phyloP scores from a whole-genome alignment of 30 jellyfish, hydroid and myxozoan genomes.

The Pseudorhiza aurosa region DNA sequence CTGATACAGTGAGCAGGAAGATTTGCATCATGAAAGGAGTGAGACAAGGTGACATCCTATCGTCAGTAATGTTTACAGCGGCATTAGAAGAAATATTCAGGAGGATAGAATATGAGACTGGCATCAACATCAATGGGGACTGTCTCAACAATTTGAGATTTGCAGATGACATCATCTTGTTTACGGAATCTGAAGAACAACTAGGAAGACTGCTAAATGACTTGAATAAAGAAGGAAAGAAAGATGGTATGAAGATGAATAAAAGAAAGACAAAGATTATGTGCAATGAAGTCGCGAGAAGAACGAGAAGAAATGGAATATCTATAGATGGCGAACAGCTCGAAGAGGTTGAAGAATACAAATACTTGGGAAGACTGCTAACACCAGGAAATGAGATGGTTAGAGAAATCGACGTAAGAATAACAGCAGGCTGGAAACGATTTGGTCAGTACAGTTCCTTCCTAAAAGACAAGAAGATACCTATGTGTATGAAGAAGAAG shows the following conservation, averaged over 20 bases:
- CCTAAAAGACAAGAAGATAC: conserved; percentile 56
- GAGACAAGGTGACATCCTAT: conserved; percentile 63
- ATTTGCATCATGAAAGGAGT: conserved; percentile 39
- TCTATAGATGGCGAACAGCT: conserved; percentile 42
- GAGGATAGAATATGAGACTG: conserved; percentile 48
- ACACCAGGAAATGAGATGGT: conserved; percentile 58
- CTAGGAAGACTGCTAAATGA: conserved; percentile 30
- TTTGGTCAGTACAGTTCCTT: conserved; percentile 66
- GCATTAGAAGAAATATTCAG: conserved; percentile 52
- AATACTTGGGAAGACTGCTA: conserved; percentile 47
- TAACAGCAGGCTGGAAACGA: conserved; percentile 67
- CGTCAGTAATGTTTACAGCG: conserved; percentile 47
- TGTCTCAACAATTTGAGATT: conserved; percentile 51
- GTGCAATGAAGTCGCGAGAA: conserved; percentile 43
- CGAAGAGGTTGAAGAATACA: conserved; percentile 54
- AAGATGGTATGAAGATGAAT: conserved; percentile 51
- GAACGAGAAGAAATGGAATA: no score
- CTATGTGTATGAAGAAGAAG: conserved; percentile 54
- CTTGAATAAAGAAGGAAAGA: conserved; percentile 36
- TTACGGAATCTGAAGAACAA: conserved; percentile 48
- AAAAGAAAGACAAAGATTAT: conserved; percentile 42
- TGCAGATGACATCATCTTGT: conserved; percentile 69
- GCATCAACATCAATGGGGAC: conserved; percentile 70
- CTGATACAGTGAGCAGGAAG: conserved; percentile 37
- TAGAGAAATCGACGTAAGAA: conserved; percentile 35